Percentiles rank a stretch among this genome's conserved stretches.
phyloP scores from a whole-genome alignment of 2,797 vertebrate genomes.

The Galago senegalensis region DNA sequence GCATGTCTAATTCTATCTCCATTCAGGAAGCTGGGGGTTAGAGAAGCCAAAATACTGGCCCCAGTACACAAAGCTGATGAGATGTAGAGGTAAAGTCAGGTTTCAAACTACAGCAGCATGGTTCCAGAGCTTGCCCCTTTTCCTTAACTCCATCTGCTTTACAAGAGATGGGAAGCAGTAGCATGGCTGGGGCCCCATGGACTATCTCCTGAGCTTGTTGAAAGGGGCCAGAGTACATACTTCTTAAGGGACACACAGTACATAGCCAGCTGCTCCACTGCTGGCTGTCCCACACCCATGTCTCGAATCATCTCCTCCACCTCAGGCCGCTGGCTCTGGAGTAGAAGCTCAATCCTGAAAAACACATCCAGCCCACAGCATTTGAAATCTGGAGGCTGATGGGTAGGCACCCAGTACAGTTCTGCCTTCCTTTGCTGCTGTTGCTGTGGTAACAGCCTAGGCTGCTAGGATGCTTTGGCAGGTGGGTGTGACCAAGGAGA shows the following conservation, averaged over 20 bases:
- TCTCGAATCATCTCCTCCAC: constrained; percentile 98
- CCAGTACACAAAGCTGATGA: background rate
- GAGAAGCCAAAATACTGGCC: constrained; percentile 20
- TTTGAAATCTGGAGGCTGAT: constrained; percentile 80
- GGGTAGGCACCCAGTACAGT: constrained; percentile 67
- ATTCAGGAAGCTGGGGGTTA: background rate
- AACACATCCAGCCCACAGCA: constrained; percentile 75
- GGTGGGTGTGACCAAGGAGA: constrained; percentile 70
- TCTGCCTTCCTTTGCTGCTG: constrained; percentile 75
- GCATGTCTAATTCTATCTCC: background rate
- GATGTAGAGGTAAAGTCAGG: background rate
- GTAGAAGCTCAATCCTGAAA: constrained; percentile 93
- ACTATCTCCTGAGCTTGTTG: background rate
- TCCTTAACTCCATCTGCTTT: constrained; percentile 18
- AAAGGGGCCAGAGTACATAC: constrained; percentile 88
- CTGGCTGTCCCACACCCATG: constrained; percentile 94
- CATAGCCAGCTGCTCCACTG: constrained; percentile 96
- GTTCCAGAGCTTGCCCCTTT: background rate
- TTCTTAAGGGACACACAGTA: constrained; percentile 99
- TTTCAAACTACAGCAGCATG: background rate
- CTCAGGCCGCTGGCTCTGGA: constrained; percentile 95
- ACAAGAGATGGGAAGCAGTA: background rate
- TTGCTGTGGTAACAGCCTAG: constrained; percentile 82
- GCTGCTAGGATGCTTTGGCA: constrained; percentile 79
- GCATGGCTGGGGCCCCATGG: background rate